Evolutionary conservation across 2,113 vertebrate species (phyloP), one percentile per base, ranked within the genome.

Genomic region (Dromas ardeola): DNA sequence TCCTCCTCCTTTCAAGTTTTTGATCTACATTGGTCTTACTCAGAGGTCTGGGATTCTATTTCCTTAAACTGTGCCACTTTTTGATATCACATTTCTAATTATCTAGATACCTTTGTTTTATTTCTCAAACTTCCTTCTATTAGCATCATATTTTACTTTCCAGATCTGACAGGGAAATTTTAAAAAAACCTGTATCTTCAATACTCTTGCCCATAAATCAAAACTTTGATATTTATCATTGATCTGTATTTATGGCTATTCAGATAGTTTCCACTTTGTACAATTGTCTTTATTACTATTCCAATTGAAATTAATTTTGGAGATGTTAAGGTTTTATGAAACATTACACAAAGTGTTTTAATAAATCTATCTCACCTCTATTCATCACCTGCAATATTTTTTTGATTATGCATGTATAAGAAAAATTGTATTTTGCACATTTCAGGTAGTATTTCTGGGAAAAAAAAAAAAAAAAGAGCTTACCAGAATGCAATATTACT

Each of bases 401-500:
- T 92, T 86, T 78, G 5, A 40, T 91, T 84, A 92, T 32, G 18
- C 20, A 56, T n/a, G 8, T 38, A 18, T 26, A 72, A 61, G 58
- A 91, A 84, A 69, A 89, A 81, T 69, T 0, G 0, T 84, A 76
- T 63, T 42, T 84, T 92, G 19, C 59, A 83, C 30, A 56, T 88
- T 92, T 88, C 47, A 67, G 15, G 9, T 56, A 61, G 27, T 56
- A 88, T 71, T 95, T 94, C 92, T 79, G 86, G 81, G 88, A 47
- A 43, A 62, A 36, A 47, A 47, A 42, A 55, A 55, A 55, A n/a
- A 72, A 47, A 77, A 43, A 1, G 29, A n/a, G 2, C 72, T 92
- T 95, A 83, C 86, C 55, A 94, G 82, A 95, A 95, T 63, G 18
- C 34, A 90, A 25, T 95, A 90, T 81, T 95, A 40, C 69, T 91